Conservation (phyloP, 2,888 invertebrate genomes). For the Aphidoletes aphidimyza region DNA sequence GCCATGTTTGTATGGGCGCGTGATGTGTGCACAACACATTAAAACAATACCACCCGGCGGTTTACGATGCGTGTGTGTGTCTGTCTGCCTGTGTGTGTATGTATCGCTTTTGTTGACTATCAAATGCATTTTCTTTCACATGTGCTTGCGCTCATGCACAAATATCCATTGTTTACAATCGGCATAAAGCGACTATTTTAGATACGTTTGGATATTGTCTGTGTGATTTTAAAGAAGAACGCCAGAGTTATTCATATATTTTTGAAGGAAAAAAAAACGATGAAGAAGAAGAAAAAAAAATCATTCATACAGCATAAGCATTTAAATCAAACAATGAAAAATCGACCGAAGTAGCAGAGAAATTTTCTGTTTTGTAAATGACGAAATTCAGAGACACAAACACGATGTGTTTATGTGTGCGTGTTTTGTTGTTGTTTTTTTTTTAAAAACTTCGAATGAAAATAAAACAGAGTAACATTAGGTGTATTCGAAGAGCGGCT, state of each 20-base stretch:
- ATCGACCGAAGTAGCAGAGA: constrained; percentile 3
- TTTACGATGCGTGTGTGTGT: too few relatives aligned
- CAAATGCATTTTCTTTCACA: constrained; percentile 26
- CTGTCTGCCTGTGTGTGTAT: neutral
- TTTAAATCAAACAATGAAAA: constrained; percentile 17
- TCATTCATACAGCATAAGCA: neutral
- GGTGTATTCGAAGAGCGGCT: neutral
- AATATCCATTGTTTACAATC: neutral
- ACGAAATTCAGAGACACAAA: constrained; percentile 47
- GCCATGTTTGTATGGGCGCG: too few relatives aligned
- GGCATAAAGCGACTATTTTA: neutral
- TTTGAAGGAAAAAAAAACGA: neutral
- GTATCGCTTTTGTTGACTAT: too few relatives aligned
- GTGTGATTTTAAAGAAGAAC: too few relatives aligned
- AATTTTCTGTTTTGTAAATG: constrained; percentile 26
- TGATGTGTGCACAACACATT: too few relatives aligned
- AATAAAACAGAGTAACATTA: neutral
- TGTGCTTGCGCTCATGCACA: constrained; percentile 13
- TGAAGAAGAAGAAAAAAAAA: neutral
- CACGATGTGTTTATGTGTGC: too few relatives aligned
- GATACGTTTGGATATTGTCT: neutral
- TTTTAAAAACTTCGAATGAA: neutral
- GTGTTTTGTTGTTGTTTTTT: too few relatives aligned
- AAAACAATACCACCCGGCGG: too few relatives aligned
- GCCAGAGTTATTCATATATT: too few relatives aligned